These are phyloP conservation scores for Thripadectes ignobilis DNA, from an alignment of 2,797 vertebrate species.

Conservation along the genomic window DNA sequence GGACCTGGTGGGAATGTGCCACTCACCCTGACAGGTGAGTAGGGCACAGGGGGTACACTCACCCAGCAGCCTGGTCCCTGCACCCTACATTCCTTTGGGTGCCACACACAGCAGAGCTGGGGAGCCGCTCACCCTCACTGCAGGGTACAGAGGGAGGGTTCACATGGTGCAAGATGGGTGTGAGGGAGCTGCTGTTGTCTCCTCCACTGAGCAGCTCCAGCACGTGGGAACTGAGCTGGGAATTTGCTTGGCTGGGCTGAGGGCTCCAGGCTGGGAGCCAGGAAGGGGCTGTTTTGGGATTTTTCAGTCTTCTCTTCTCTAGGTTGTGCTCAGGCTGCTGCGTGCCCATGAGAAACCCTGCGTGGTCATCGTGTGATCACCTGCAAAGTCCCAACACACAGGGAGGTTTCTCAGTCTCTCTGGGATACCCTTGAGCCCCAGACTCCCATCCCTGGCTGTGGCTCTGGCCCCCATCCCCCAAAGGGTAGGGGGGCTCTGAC, in stretches of 20 bases:
- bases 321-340: rapidly evolving
- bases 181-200: not conserved
- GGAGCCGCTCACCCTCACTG: not conserved
- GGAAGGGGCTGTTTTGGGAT: rapidly evolving
- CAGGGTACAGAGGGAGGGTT: not conserved
- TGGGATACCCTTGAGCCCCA: not conserved
- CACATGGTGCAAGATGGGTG: rapidly evolving
- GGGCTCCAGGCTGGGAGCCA: not conserved
- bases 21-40: rapidly evolving
- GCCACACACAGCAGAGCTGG: not conserved
- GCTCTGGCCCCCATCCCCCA: rapidly evolving
- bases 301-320: not conserved
- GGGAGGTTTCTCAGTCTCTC: not conserved
- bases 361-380: rapidly evolving
- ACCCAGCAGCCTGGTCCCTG: not conserved
- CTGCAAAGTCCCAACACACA: rapidly evolving
- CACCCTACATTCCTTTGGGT: rapidly evolving
- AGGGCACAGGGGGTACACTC: rapidly evolving
- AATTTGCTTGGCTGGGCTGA: rapidly evolving
- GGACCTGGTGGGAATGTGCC: rapidly evolving
- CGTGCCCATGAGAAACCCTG: rapidly evolving
- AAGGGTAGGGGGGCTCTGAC: not conserved
- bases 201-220: not conserved
- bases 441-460: rapidly evolving
- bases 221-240: rapidly evolving